A percentile compares a stretch with the other conserved stretches of the same genome.
Evolutionary conservation across 2,113 vertebrate species (phyloP).

Genomic region (Dromiciops gliroides): DNA sequence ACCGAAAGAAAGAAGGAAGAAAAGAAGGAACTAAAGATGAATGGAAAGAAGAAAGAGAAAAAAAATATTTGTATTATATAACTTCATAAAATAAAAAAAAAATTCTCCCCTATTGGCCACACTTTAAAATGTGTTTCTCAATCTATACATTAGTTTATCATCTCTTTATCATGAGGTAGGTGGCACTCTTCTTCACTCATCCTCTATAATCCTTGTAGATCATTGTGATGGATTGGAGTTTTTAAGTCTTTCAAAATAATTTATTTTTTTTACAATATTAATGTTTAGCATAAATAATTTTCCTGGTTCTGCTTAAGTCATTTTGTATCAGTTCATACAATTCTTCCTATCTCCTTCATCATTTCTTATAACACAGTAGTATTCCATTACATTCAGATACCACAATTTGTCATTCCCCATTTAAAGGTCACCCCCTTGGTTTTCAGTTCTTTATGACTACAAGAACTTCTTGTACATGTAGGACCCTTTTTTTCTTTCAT

Average conservation of each 20-base stretch:
- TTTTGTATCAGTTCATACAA: background rate
- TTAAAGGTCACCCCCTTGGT: background rate
- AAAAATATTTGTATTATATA: background rate
- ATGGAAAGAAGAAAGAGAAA: background rate
- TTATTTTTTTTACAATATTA: background rate
- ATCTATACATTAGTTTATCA: background rate
- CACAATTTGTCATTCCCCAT: background rate
- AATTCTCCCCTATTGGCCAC: background rate
- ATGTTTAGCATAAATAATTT: background rate
- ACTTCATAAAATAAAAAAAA: background rate
- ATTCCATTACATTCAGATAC: background rate
- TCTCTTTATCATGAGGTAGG: background rate
- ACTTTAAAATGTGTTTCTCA: background rate
- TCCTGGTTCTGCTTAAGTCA: background rate
- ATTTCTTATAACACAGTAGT: background rate
- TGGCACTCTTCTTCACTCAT: background rate
- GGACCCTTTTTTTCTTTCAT: background rate
- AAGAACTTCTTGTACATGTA: background rate
- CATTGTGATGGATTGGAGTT: background rate
- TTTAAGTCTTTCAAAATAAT: too few relatives aligned
- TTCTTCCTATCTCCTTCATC: background rate
- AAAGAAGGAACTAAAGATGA: background rate
- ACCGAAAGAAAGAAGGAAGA: background rate
- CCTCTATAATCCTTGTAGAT: background rate
- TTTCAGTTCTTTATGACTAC: background rate